phyloP scores from a whole-genome alignment of 2,113 vertebrate genomes.

The Labeo catla region DNA sequence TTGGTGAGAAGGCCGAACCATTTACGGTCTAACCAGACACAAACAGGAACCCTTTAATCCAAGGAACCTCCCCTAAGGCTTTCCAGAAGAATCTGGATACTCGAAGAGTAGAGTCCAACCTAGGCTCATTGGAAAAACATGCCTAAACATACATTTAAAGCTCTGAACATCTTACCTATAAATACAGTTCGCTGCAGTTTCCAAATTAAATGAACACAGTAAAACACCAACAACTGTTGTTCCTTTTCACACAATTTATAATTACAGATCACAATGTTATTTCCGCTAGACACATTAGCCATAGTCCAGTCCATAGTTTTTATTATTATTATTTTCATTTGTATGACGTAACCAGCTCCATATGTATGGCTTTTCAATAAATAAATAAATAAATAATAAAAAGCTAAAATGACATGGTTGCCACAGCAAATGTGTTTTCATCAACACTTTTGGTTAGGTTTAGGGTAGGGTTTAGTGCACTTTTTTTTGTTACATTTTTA shows the following conservation, averaged over 20 bases:
- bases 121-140: neutral
- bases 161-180: neutral
- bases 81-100: conserved; percentile 26
- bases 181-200: neutral
- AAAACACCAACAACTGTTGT: neutral
- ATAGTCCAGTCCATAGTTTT: too few relatives aligned
- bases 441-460: too few relatives aligned
- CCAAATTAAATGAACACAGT: neutral
- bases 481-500: too few relatives aligned
- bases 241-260: neutral
- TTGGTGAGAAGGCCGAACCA: conserved; percentile 35
- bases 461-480: too few relatives aligned
- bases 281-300: too few relatives aligned
- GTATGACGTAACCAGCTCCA: too few relatives aligned
- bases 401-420: too few relatives aligned
- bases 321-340: too few relatives aligned
- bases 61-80: neutral
- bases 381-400: too few relatives aligned
- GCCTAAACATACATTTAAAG: neutral
- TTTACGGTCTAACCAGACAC: conserved; percentile 46
- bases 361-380: too few relatives aligned
- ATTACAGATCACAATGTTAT: neutral
- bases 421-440: too few relatives aligned
- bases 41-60: conserved; percentile 51
- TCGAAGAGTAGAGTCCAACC: neutral